These are phyloP conservation scores for Trachelus iudaicus DNA, from an alignment of 2,888 invertebrate genomes.

Conservation along the genomic window DNA sequence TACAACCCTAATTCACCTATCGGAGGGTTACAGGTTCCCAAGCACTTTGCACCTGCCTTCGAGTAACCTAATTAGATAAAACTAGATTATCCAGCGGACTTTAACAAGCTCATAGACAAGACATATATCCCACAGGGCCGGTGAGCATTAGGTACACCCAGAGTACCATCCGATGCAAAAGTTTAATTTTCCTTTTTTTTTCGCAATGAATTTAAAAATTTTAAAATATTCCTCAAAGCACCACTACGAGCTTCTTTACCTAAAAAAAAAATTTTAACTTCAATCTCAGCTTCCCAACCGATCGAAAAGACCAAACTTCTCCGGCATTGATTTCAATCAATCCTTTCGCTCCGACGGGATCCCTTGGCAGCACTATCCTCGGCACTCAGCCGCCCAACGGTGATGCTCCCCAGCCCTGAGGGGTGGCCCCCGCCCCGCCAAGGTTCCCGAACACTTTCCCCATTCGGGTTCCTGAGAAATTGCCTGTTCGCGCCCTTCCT, in stretches of 20 bases:
- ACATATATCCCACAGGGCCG: no score
- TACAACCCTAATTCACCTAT: no score
- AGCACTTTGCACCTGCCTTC: constrained; percentile 34
- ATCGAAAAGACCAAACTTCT: neutral
- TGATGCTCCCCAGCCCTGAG: neutral
- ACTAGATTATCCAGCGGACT: constrained; percentile 11
- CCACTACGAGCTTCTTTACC: no score
- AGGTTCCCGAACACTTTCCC: constrained; percentile 23
- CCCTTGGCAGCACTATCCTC: neutral
- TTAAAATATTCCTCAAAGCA: no score
- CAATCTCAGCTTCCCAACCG: no score
- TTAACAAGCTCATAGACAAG: constrained; percentile 14
- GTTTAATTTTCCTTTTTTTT: no score
- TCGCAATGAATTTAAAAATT: no score
- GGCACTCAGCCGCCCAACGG: neutral
- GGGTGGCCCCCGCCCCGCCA: neutral
- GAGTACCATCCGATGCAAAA: no score
- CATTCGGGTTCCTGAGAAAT: constrained; percentile 37
- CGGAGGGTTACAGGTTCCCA: no score
- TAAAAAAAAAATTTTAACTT: no score
- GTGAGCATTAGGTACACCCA: no score
- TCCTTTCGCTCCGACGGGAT: constrained; percentile 35
- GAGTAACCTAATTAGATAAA: constrained; percentile 37
- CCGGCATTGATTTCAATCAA: constrained; percentile 52
- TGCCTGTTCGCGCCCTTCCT: constrained; percentile 26